Base-by-base conservation (phyloP, 2,888 invertebrate genomes). In the Hybos culiciformis region DNA sequence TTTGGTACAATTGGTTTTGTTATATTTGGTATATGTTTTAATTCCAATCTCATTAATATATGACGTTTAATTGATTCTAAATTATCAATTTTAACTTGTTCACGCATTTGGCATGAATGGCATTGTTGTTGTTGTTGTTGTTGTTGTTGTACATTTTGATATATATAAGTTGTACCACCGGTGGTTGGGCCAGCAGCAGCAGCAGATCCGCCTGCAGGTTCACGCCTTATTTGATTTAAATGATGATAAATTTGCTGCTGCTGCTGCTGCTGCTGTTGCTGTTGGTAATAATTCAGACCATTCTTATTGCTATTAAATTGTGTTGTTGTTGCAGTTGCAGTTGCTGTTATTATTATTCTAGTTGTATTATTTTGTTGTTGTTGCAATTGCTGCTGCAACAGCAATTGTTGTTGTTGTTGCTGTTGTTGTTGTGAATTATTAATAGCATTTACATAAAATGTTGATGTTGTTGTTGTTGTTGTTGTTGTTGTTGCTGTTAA, bases 31-130 rank as follows among this genome's bases (percentile, higher is more conserved):
- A 76, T 70, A 53, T 72, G 71, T 46, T 70, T 66, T 57, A 78
- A 67, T 49, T 77, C 76, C 46, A 79, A 67, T 53, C 78, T 76
- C 50, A 71, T 71, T 45, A 79, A 65, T 47, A 79, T 72, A 59
- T 76, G 75, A 59, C 73, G 72, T 57, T 78, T 77, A 53, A 80
- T 78, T 44, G 73, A 71, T 55, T 72, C 71, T 47, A 79, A 66
- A 56, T 72, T 77, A 53, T 75, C 70, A 54, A 72, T 71, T 51
- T 75, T 72, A 41, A 74, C 69, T 60, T 72, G 72, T 53, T 75
- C 73, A 52, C 71, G 61, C 39, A 71, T 63, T 47, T 71, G 71
- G 56, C 75, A 75, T 50, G 72, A 68, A 53, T 70, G 66, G 58
- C 75, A 75, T 40, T 46, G 21, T 37, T 45, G n/a, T 41, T 14